Base-by-base conservation (phyloP, 2,113 vertebrate genomes). In the Plestiodon gilberti region DNA sequence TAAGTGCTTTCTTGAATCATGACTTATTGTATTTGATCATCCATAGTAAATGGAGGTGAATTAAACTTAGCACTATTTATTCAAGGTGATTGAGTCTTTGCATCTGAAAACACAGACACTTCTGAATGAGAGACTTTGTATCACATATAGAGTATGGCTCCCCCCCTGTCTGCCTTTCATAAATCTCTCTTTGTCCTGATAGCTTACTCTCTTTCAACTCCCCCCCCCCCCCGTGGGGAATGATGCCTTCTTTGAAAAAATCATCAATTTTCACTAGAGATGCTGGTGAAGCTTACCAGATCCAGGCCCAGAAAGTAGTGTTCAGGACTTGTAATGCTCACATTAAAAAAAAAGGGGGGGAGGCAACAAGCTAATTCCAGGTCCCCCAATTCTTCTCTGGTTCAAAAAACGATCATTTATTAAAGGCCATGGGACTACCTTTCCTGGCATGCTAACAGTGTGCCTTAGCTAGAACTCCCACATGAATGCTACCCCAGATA, bases 31-130 rank as follows among this genome's bases (percentile, higher is more conserved):
- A 25, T 73, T 33, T 5, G 11, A 76, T 25, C 11, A 74, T 84
- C 1, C 28, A 28, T 28, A 62, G 1, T 5, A 89, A 48, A 6
- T 48, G 79, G 33, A 40, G 6, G 69, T 57, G 71, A 77, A 59
- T 87, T 77, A 43, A 87, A 69, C 62, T 74, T 64, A 85, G 7
- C 15, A 30, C 4, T 25, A 62, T 25, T 33, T 84, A 78, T 76
- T 83, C 52, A 38, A 80, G 87, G 79, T 89, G 71, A 61, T 89
- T 70, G 75, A 85, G 35, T 89, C 69, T 69, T 28, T 48, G 52
- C 55, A 76, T 59, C 48, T 35, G 62, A 85, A 81, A 84, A 89
- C 22, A 80, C 25, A 20, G 14, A 40, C 6, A 20, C 3, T 67
- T 0, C 1, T 5, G 28, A 33, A 11, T 38, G 59, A 23, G 5